Percentiles rank a stretch among this genome's conserved stretches.
These are phyloP conservation scores for Crax fasciolata DNA, from an alignment of 2,797 vertebrate species.

Conservation along the genomic window DNA sequence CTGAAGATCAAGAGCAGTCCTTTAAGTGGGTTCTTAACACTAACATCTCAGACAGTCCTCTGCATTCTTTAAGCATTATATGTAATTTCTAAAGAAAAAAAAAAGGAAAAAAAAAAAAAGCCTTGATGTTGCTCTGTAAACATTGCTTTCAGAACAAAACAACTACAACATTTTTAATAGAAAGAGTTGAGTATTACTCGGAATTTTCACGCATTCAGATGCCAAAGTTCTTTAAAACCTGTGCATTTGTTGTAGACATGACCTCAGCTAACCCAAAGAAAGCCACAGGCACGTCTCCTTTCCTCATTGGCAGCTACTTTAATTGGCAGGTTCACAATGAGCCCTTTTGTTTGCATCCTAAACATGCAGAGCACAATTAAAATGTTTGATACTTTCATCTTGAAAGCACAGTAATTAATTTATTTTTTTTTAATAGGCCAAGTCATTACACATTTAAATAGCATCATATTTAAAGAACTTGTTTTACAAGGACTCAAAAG, in stretches of 20 bases:
- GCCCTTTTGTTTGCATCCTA: conserved; percentile 83
- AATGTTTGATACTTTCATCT: conserved; percentile 78
- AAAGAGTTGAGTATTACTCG: conserved; percentile 38
- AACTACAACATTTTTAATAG: conserved; percentile 50
- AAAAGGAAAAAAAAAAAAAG: not conserved
- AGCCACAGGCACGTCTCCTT: conserved; percentile 70
- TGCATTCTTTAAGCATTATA: not conserved
- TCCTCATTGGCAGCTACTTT: conserved; percentile 65
- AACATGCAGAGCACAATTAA: conserved; percentile 72
- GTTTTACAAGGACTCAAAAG: conserved; percentile 52
- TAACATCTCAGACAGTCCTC: not conserved
- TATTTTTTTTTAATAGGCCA: conserved; percentile 52
- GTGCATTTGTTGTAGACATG: conserved; percentile 67
- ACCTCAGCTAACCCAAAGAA: conserved; percentile 80
- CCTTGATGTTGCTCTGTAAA: conserved; percentile 40
- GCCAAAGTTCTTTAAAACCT: conserved; percentile 70
- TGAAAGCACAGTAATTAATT: conserved; percentile 73
- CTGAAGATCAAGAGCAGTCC: not conserved
- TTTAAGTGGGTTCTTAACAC: not conserved
- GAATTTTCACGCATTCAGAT: not conserved
- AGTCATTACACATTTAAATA: conserved; percentile 79
- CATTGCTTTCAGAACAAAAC: conserved; percentile 13
- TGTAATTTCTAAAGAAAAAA: not conserved
- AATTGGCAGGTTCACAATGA: conserved; percentile 84
- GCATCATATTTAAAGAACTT: conserved; percentile 48